Evolutionary conservation across 2,797 vertebrate genomes (phyloP), one percentile per base, ranked within the genome.

Genomic region (Parotocinclus haroldoi): DNA sequence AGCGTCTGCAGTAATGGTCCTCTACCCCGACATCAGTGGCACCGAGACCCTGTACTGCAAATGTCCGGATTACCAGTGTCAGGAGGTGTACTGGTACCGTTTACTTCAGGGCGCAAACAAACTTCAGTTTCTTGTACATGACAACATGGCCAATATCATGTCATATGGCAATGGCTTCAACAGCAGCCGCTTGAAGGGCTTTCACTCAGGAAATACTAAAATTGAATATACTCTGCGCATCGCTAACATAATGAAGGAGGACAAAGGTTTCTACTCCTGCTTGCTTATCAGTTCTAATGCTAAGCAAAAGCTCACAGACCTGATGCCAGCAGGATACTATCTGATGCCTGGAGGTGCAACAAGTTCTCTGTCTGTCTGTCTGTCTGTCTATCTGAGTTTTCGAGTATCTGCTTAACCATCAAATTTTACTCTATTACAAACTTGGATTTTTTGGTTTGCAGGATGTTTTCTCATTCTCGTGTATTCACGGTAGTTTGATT

Each of bases 211-310:
- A 1, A 7, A 0, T 0, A 0, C 0, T 0, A 63, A 14, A 11
- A 16, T 17, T 0, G 2, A 4, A 0, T 90, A 80, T 54, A 4
- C 0, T 7, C 74, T 92, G 7, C 81, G 72, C 8, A 81, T 91
- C 71, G 13, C 0, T 0, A 12, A 5, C 0, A 48, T 90, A 60
- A 70, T 46, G 0, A 0, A 40, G 11, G 7, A 72, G 0, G 90
- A 92, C 16, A 9, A 68, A 0, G 91, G 88, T 14, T 7, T 79
- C 39, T 92, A 92, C 72, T 88, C 84, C 12, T 91, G 89, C 42
- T 7, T 85, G 10, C 9, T 86, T 0, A 77, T 1, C 10, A 51
- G 38, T 44, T n/a, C 12, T n/a, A 55, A 68, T 6, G 9, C 45
- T 9, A 57, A 1, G 40, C 7, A 0, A 1, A 12, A 55, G 16